These are phyloP conservation scores for Formica aserva DNA, from an alignment of 2,888 invertebrate genomes.

Conservation along the genomic window DNA sequence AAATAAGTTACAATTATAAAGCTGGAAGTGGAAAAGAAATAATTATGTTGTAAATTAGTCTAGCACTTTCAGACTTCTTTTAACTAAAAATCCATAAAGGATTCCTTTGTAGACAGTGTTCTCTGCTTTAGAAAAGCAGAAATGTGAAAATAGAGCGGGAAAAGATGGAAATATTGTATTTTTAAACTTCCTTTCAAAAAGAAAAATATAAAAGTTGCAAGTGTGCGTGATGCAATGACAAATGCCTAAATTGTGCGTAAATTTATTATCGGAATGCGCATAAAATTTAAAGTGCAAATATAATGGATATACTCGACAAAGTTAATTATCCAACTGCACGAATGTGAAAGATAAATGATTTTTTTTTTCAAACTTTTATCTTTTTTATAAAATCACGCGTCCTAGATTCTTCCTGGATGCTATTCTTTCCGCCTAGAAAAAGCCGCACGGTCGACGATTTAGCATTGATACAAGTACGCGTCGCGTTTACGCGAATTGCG, in stretches of 20 bases:
- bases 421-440: background rate
- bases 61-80: background rate
- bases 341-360: background rate
- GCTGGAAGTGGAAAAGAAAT: background rate
- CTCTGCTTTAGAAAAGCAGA: background rate
- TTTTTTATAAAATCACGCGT: no score
- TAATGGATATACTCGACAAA: background rate
- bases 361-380: background rate
- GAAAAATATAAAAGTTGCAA: background rate
- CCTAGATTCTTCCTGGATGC: background rate
- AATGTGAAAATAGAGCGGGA: background rate
- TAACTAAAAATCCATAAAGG: slow-evolving; percentile 2
- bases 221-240: background rate
- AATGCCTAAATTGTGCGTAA: background rate
- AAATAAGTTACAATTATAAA: background rate
- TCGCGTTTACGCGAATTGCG: background rate
- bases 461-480: background rate
- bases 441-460: background rate
- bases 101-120: background rate
- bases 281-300: background rate
- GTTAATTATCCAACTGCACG: background rate
- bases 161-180: background rate
- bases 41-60: background rate
- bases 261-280: background rate
- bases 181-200: background rate